A percentile compares a stretch with the other conserved stretches of the same genome.
These are phyloP conservation scores for Drosophila pallidifrons DNA, from an alignment of 1,140 invertebrate genomes.

Conservation along the genomic window DNA sequence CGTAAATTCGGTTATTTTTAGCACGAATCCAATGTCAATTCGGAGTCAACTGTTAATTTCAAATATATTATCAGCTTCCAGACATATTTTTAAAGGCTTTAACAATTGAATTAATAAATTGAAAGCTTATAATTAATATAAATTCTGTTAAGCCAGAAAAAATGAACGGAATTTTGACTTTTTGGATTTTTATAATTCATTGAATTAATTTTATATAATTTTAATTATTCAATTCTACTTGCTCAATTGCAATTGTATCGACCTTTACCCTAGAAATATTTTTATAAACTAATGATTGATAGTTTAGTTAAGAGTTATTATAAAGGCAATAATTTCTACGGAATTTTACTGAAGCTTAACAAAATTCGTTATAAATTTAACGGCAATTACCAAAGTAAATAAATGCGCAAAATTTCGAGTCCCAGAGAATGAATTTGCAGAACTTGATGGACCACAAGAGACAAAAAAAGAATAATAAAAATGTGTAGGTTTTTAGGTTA, in stretches of 20 bases:
- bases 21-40: too few relatives aligned
- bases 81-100: neutral
- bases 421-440: constrained; percentile 55
- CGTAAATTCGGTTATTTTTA: too few relatives aligned
- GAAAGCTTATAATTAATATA: neutral
- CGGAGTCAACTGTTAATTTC: too few relatives aligned
- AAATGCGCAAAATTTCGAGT: constrained; percentile 24
- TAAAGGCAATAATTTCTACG: neutral
- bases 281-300: neutral
- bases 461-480: neutral
- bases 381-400: constrained; percentile 70
- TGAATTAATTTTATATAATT: too few relatives aligned
- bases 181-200: too few relatives aligned
- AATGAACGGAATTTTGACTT: too few relatives aligned
- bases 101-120: neutral
- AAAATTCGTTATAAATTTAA: constrained; percentile 66
- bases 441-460: constrained; percentile 19
- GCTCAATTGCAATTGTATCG: too few relatives aligned
- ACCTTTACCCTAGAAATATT: too few relatives aligned
- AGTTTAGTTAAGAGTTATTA: neutral
- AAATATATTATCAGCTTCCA: too few relatives aligned
- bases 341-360: neutral
- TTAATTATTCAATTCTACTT: too few relatives aligned
- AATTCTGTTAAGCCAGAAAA: too few relatives aligned
- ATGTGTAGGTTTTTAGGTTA: constrained; percentile 18